Evolutionary conservation across 2,888 invertebrate genomes (phyloP).

Genomic region (Aproaerema taeniolella): DNA sequence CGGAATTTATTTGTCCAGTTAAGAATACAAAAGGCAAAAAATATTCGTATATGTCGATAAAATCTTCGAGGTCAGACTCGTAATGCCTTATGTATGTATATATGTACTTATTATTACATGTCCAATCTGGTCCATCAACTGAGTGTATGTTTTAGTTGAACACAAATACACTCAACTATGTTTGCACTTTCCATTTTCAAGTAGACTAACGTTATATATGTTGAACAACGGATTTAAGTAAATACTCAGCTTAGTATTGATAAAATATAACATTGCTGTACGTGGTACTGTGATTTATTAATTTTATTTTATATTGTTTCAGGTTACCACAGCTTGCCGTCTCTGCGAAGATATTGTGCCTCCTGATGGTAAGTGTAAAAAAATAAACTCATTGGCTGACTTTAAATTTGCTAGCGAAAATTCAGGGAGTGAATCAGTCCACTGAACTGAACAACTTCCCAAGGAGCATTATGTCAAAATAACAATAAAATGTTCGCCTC

Average conservation of each 20-base stretch:
- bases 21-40: no score
- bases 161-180: conserved; percentile 33
- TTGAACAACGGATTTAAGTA: conserved; percentile 20
- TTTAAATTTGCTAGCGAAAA: conserved; percentile 24
- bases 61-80: not conserved
- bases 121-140: conserved; percentile 26
- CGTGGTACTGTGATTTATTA: not conserved
- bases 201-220: conserved; percentile 24
- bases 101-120: no score
- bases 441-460: no score
- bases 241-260: conserved; percentile 13
- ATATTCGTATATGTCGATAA: not conserved
- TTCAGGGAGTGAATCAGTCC: conserved; percentile 7
- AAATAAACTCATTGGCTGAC: no score
- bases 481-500: no score
- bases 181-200: conserved; percentile 44
- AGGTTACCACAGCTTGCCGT: conserved; percentile 95
- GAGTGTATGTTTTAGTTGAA: conserved; percentile 31
- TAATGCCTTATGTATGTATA: no score
- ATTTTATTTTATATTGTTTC: conserved; percentile 59
- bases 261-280: not conserved
- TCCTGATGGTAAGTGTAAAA: conserved; percentile 91
- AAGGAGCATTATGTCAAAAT: no score
- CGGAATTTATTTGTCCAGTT: no score
- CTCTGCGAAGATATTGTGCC: conserved; percentile 93